phyloP scores from a whole-genome alignment of 2,797 vertebrate species.

The Rallus crepitans region DNA sequence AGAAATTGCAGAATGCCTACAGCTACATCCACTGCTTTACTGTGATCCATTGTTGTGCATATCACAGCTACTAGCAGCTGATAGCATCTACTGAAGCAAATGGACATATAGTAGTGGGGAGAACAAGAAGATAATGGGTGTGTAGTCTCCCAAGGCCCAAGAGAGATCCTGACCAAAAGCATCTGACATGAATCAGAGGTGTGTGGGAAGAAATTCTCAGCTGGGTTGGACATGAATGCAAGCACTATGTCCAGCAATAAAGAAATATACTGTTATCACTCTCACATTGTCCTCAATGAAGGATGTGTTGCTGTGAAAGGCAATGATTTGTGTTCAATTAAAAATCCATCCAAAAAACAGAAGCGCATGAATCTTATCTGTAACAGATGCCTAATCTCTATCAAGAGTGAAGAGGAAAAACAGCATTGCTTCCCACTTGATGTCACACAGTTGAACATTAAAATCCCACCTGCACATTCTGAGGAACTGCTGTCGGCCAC shows the following conservation, averaged over 20 bases:
- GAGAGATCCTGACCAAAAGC: not conserved
- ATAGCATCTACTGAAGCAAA: not conserved
- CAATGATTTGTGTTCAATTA: not conserved
- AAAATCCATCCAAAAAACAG: not conserved
- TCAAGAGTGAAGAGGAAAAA: not conserved
- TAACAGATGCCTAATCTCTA: not conserved
- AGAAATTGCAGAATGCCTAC: not conserved
- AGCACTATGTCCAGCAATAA: rapidly evolving
- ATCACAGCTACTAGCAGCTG: not conserved
- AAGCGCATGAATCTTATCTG: not conserved
- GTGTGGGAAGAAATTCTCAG: not conserved
- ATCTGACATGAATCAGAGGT: not conserved
- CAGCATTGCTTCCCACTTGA: rapidly evolving
- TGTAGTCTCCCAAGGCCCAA: not conserved
- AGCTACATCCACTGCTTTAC: not conserved
- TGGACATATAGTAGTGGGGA: not conserved
- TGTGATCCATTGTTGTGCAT: rapidly evolving
- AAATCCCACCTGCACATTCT: rapidly evolving
- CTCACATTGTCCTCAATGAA: not conserved
- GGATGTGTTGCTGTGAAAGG: not conserved
- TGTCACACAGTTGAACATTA: not conserved
- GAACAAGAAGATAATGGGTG: not conserved
- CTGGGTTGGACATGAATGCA: not conserved
- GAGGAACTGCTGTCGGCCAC: not conserved
- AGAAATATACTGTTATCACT: not conserved